phyloP scores from a whole-genome alignment of 92 coral and sea anemone genomes.

The Bergia sp. region DNA sequence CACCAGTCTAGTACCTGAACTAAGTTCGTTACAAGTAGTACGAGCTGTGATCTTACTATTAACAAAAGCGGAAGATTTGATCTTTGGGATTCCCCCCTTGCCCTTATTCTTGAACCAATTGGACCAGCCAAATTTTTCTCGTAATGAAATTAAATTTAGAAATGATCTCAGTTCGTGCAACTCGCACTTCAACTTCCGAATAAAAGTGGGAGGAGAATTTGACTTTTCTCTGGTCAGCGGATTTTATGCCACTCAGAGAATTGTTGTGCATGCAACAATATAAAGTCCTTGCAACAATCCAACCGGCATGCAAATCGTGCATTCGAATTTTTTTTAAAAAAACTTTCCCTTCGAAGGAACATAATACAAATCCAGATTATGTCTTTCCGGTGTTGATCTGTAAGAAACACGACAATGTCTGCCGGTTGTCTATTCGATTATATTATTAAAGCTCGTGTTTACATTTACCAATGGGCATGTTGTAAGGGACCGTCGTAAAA shows the following conservation, averaged over 20 bases:
- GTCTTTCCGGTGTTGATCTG: no score
- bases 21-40: not conserved
- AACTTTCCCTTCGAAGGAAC: no score
- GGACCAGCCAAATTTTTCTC: constrained; percentile 22
- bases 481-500: no score
- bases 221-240: constrained; percentile 40
- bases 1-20: not conserved
- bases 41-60: not conserved
- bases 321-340: no score
- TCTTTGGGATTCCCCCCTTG: constrained; percentile 28
- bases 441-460: no score
- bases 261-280: not conserved
- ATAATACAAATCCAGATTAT: no score
- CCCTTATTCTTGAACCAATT: not conserved
- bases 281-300: not conserved
- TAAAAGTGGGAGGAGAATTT: constrained; percentile 26
- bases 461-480: no score
- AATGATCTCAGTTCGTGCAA: constrained; percentile 34
- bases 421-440: no score
- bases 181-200: constrained; percentile 13
- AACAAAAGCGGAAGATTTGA: not conserved
- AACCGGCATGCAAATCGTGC: no score
- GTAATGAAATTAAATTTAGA: constrained; percentile 38
- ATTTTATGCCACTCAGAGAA: not conserved
- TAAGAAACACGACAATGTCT: no score